These are phyloP conservation scores for Ochropacha duplaris DNA, from an alignment of 2,888 invertebrate species.

Conservation along the genomic window DNA sequence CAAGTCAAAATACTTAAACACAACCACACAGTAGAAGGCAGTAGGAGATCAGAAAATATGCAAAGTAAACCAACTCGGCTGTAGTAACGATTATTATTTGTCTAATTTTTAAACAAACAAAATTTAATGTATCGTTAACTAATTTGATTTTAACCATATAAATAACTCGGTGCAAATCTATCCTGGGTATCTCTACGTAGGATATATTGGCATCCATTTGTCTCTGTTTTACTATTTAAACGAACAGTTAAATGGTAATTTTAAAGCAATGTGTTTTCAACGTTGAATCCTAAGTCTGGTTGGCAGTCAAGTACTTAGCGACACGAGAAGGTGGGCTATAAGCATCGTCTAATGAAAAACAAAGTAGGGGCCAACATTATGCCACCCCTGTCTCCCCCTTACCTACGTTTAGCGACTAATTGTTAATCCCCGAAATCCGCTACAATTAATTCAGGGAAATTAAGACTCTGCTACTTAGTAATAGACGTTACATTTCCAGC, in stretches of 20 bases:
- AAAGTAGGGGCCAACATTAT: constrained; percentile 51
- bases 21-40: too few species aligned
- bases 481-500: constrained; percentile 4
- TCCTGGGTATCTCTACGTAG: too few species aligned
- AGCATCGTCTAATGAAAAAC: constrained; percentile 70
- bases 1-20: too few species aligned
- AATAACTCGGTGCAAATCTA: too few species aligned
- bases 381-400: constrained; percentile 43
- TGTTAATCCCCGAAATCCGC: constrained; percentile 40
- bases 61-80: too few species aligned
- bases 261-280: constrained; percentile 32
- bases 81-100: too few species aligned
- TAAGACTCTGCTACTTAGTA: neutral
- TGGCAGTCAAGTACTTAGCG: constrained; percentile 41
- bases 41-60: too few species aligned
- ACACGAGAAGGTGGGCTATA: constrained; percentile 40
- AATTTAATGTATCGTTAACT: too few species aligned
- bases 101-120: too few species aligned
- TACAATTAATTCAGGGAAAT: constrained; percentile 15
- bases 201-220: too few species aligned
- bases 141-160: too few species aligned
- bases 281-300: constrained; percentile 41
- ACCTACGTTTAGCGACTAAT: constrained; percentile 52
- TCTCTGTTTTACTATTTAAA: neutral
- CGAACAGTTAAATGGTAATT: constrained; percentile 23